Evolutionary conservation across 2,797 vertebrate genomes (phyloP).

Genomic region (Onychomys leucogaster): DNA sequence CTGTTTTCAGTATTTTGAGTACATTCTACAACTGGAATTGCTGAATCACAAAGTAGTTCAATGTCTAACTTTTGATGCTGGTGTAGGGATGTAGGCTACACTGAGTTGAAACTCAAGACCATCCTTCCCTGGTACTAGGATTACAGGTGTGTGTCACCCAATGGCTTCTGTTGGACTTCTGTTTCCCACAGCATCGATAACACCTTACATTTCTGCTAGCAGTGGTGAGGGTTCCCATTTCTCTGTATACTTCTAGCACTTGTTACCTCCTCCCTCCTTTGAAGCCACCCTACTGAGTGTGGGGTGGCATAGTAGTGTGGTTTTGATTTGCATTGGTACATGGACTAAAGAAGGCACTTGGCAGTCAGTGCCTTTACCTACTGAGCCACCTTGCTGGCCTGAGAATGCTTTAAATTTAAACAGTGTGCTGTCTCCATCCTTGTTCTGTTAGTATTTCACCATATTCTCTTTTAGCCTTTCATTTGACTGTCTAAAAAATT

Average conservation of each 20-base stretch:
- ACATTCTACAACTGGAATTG: neutral
- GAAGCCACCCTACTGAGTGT: neutral
- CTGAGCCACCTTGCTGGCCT: neutral
- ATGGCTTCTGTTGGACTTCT: neutral
- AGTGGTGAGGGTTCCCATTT: neutral
- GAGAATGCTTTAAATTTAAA: neutral
- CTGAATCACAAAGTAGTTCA: neutral
- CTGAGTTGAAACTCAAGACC: neutral
- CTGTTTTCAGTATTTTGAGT: conserved; percentile 2
- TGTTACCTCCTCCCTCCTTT: neutral
- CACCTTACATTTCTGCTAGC: neutral
- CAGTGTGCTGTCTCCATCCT: neutral
- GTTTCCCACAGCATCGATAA: neutral
- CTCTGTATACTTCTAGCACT: neutral
- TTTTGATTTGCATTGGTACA: conserved; percentile 8
- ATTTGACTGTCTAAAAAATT: neutral
- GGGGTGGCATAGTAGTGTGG: neutral
- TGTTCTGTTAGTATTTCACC: conserved; percentile 9
- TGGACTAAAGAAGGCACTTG: neutral
- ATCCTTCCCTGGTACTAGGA: neutral
- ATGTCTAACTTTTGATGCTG: neutral
- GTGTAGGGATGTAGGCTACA: too few relatives aligned
- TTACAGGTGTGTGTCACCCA: neutral
- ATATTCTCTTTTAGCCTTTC: conserved; percentile 9
- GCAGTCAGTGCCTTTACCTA: neutral